Base-by-base conservation (phyloP, 1,140 invertebrate genomes). In the Drosophila sp. region DNA sequence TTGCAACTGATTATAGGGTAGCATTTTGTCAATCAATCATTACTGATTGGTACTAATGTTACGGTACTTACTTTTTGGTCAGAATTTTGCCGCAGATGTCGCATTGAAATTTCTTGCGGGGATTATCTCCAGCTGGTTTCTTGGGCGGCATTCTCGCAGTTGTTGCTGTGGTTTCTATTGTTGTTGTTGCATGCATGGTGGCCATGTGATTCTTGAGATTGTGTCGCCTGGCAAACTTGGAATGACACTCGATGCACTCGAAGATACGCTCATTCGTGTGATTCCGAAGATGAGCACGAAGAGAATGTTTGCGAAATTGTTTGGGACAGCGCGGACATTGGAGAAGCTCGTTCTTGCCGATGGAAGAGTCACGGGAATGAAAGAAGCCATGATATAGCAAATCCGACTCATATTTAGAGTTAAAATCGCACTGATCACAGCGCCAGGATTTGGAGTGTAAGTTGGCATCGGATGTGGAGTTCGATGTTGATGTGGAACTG, bases 241-340 rank as follows among this genome's bases (percentile, higher is more conserved):
- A 86, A 0, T 80, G 80, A 81, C 96, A 97, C 21, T 75, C 32
- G 4, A 48, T 16, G 67, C 96, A 97, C 14, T 93, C 83, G 71
- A 94, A 97, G 0, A 96, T 96, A 71, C 96, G 95, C 83, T 98
- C 97, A 14, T 95, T 94, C 0, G 96, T 97, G 80, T 96, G 96
- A 27, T 93, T 93, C 18, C 95, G 93, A 40, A 97, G 92, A 86
- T 97, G 96, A 27, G 94, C 93, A 1, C 94, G 92, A 9, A 97
- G 91, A 0, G 95, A 94, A 0, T 93, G 90, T 80, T 96, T 96
- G 9, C 92, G 93, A 71, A 97, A 96, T 13, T 93, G 93, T 65
- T 95, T 95, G 0, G 95, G 92, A 69, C 96, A 96, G 1, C 94
- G 71, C 0, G 94, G 94, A 74, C 96, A 96, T 1, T 91, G 89